These are phyloP conservation scores for Crossaster papposus DNA, from an alignment of 53 echinoderm and acorn worm species.

Conservation along the genomic window DNA sequence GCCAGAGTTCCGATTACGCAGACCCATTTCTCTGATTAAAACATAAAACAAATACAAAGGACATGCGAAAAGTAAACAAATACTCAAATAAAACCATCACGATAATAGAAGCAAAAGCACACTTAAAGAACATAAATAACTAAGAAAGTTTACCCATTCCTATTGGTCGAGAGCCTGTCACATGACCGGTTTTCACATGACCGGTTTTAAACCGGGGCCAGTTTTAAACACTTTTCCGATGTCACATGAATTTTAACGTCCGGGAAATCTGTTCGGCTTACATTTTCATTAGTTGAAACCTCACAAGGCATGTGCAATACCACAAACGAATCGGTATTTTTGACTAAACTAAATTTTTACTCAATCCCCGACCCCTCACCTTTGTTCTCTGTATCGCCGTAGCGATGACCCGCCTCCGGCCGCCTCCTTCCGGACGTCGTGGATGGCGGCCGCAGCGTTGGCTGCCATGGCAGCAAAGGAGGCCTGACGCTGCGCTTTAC, in stretches of 20 bases:
- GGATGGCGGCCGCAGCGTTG: constrained; percentile 90
- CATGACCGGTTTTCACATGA: no score
- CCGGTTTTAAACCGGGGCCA: no score
- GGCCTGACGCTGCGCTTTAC: constrained; percentile 68
- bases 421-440: constrained; percentile 92
- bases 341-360: not conserved
- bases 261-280: no score
- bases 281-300: no score
- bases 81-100: not conserved
- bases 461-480: constrained; percentile 97
- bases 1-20: constrained; percentile 24
- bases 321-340: no score
- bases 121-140: no score
- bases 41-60: not conserved
- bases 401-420: constrained; percentile 85
- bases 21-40: constrained; percentile 32
- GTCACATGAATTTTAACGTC: no score
- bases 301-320: no score
- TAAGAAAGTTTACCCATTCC: no score
- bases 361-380: constrained; percentile 32
- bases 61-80: not conserved
- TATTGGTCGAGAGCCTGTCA: no score
- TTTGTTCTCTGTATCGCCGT: constrained; percentile 83
- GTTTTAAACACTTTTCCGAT: no score
- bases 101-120: not conserved